These are phyloP conservation scores for Manacus vitellinus DNA, from an alignment of 2,113 vertebrate species.

Conservation along the genomic window DNA sequence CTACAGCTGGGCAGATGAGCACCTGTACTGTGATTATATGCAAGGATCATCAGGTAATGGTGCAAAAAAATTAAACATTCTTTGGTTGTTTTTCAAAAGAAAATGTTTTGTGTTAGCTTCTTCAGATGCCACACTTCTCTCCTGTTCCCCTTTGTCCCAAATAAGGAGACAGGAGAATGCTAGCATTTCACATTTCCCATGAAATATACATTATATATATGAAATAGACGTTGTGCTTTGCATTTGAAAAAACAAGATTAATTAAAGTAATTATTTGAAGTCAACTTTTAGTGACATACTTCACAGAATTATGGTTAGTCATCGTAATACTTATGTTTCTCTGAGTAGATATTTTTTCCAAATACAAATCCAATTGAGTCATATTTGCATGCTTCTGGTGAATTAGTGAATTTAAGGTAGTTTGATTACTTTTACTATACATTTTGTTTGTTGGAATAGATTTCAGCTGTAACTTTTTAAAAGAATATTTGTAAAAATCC, in stretches of 20 bases:
- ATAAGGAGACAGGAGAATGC: not conserved
- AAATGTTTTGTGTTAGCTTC: not conserved
- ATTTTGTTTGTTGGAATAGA: not conserved
- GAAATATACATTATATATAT: not conserved
- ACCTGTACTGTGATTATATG: not conserved
- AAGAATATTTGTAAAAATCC: not conserved
- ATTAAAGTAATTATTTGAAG: not conserved
- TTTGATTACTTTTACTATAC: not conserved
- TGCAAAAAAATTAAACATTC: not conserved
- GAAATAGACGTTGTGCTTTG: not conserved
- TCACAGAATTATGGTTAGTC: not conserved
- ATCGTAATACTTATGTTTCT: not conserved
- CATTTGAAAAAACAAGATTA: not conserved
- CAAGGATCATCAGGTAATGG: not conserved
- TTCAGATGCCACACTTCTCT: not conserved
- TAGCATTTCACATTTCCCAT: not conserved
- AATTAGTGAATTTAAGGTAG: not conserved
- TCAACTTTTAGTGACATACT: not conserved
- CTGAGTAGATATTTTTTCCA: not conserved
- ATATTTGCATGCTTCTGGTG: not conserved
- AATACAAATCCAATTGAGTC: not conserved
- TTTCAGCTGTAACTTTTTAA: not conserved
- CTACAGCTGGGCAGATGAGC: not conserved
- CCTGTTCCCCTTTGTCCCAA: not conserved
- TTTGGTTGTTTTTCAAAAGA: not conserved